Conservation (phyloP, 1,140 invertebrate genomes). For the Ips typographus region DNA sequence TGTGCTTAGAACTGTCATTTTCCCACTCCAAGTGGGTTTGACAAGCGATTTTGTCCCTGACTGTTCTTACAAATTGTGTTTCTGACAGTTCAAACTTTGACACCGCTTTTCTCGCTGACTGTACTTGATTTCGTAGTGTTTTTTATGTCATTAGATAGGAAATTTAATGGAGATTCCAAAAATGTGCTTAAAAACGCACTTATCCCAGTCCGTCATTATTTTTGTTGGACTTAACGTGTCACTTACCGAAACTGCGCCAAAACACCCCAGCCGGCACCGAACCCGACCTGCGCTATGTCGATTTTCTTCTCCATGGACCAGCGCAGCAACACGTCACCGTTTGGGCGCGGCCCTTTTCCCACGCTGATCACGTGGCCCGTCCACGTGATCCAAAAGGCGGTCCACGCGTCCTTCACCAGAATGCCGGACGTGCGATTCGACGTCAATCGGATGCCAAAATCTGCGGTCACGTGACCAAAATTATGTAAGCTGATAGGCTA, state of each 20-base stretch:
- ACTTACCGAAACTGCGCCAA: slow-evolving; percentile 63
- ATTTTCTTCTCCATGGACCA: slow-evolving; percentile 60
- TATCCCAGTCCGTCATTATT: too few relatives aligned
- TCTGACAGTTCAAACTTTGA: too few relatives aligned
- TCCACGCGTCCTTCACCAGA: slow-evolving; percentile 54
- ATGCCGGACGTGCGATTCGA: slow-evolving; percentile 58
- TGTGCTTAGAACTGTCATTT: too few relatives aligned
- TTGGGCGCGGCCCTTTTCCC: slow-evolving; percentile 56
- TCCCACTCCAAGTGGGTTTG: too few relatives aligned
- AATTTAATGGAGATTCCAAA: too few relatives aligned
- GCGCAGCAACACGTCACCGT: slow-evolving; percentile 55
- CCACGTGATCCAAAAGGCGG: slow-evolving; percentile 65
- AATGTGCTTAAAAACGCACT: too few relatives aligned
- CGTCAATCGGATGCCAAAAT: slow-evolving; percentile 57
- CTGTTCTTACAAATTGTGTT: too few relatives aligned
- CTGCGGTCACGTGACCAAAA: slow-evolving; percentile 41
- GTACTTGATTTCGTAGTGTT: too few relatives aligned
- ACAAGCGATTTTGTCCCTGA: too few relatives aligned
- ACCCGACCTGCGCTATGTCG: slow-evolving; percentile 61
- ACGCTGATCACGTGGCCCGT: slow-evolving; percentile 58
- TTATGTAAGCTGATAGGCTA: not conserved
- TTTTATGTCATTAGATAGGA: too few relatives aligned
- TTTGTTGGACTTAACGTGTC: too few relatives aligned
- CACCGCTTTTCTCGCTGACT: too few relatives aligned
- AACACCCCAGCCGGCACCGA: slow-evolving; percentile 61